These are phyloP conservation scores for Rhabditoides inermis DNA, from an alignment of 2,888 invertebrate genomes.

Conservation along the genomic window DNA sequence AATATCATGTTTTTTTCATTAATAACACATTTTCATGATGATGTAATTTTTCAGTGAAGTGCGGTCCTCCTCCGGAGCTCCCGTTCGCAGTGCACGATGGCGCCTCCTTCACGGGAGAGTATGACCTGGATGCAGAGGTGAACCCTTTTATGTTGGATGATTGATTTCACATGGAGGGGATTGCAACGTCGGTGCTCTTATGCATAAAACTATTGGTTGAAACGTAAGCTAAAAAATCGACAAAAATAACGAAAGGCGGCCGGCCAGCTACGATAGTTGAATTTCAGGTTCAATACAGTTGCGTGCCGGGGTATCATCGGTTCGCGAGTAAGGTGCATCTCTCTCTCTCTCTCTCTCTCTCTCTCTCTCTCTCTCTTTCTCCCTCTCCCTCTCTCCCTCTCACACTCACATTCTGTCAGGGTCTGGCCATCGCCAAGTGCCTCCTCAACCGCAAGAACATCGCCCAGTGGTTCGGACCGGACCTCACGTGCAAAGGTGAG, in stretches of 20 bases:
- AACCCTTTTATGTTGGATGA: too few relatives aligned
- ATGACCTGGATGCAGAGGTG: slow-evolving; percentile 46
- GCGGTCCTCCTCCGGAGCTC: slow-evolving; percentile 55
- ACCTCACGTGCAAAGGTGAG: slow-evolving; percentile 83
- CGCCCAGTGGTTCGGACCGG: slow-evolving; percentile 90
- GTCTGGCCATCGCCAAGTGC: slow-evolving; percentile 85
- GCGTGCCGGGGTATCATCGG: slow-evolving; percentile 78
- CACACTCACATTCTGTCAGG: slow-evolving; percentile 58
- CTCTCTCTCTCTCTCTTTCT: too few relatives aligned
- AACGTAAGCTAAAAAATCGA: too few relatives aligned
- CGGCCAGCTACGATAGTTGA: not conserved
- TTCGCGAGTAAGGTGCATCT: slow-evolving; percentile 24
- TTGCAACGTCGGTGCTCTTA: too few relatives aligned
- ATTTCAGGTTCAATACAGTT: slow-evolving; percentile 76
- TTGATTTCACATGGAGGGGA: not conserved
- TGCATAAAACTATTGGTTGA: too few relatives aligned
- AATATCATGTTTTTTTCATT: slow-evolving; percentile 1
- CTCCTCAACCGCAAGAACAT: slow-evolving; percentile 71
- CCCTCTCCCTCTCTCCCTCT: too few relatives aligned
- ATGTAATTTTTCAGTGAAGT: slow-evolving; percentile 51
- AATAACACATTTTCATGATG: not conserved
- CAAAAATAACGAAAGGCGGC: not conserved
- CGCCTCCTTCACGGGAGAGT: slow-evolving; percentile 54
- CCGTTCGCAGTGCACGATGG: slow-evolving; percentile 66
- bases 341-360: not conserved